Percentiles rank a stretch among this genome's conserved stretches.
phyloP scores from a whole-genome alignment of 2,113 vertebrate genomes.

The Cardinalis cardinalis region DNA sequence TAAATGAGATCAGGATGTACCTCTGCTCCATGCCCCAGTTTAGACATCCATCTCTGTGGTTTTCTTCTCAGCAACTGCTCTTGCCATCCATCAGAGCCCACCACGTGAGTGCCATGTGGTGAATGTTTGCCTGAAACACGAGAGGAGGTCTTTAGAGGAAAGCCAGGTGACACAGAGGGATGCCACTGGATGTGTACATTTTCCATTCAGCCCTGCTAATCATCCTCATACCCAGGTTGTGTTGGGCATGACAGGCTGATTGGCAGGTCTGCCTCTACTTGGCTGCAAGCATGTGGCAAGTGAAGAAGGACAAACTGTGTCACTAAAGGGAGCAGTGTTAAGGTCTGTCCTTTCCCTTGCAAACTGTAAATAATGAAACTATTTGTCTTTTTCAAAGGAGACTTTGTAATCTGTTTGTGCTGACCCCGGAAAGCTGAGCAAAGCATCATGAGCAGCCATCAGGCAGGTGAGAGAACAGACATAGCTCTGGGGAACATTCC shows the following conservation, averaged over 20 bases:
- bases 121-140: slow-evolving; percentile 40
- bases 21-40: slow-evolving; percentile 29
- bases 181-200: not conserved
- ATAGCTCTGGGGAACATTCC: not conserved
- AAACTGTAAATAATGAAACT: not conserved
- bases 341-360: not conserved
- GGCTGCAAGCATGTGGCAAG: not conserved
- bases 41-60: slow-evolving; percentile 20
- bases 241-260: not conserved
- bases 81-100: slow-evolving; percentile 53
- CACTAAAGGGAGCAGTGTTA: not conserved
- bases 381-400: slow-evolving; percentile 2
- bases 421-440: not conserved
- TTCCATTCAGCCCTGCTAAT: not conserved
- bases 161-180: slow-evolving; percentile 12
- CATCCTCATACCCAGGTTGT: not conserved
- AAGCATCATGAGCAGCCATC: slow-evolving; percentile 2
- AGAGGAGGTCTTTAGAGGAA: slow-evolving; percentile 32
- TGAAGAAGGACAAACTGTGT: not conserved
- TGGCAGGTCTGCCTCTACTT: not conserved
- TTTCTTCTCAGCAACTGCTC: slow-evolving; percentile 59
- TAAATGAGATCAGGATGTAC: slow-evolving; percentile 19
- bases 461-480: slow-evolving; percentile 40
- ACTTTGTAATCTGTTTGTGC: not conserved
- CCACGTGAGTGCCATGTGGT: slow-evolving; percentile 50